Percentiles rank a stretch among this genome's conserved stretches.
Conservation (phyloP, 2,797 vertebrate species). For the Phyllotis vaccarum region DNA sequence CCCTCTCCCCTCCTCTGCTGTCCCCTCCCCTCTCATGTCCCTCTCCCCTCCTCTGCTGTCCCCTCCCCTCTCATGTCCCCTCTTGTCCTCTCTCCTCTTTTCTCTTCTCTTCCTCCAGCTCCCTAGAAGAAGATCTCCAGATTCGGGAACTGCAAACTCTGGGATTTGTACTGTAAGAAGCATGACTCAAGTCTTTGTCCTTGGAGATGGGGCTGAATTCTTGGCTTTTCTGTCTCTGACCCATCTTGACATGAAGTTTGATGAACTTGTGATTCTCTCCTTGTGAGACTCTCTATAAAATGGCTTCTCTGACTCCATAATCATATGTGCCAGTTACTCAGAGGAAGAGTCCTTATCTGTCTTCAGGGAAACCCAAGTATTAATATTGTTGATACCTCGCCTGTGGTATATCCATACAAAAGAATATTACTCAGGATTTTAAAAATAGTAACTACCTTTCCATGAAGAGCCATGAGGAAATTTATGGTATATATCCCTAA, state of each 20-base stretch:
- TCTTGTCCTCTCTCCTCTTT: not conserved
- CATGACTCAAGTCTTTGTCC: not conserved
- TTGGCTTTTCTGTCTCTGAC: not conserved
- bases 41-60: too few species aligned
- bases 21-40: not conserved
- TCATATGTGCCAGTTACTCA: too few species aligned
- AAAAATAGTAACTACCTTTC: not conserved
- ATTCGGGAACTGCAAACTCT: not conserved
- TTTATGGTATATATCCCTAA: not conserved
- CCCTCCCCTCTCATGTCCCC: not conserved
- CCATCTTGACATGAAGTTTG: not conserved
- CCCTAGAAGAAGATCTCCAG: not conserved
- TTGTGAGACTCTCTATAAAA: not conserved
- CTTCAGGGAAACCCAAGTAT: too few species aligned
- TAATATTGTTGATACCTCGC: not conserved
- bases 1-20: too few species aligned
- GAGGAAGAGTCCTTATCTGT: not conserved
- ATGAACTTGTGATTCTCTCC: not conserved
- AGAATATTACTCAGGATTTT: not conserved
- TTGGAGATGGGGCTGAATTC: not conserved
- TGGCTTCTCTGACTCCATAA: not conserved
- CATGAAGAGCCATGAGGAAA: not conserved
- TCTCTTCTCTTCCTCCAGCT: not conserved
- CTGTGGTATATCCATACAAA: not conserved
- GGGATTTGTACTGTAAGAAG: not conserved